Base-by-base conservation (phyloP, 2,113 vertebrate species). In the Astur gentilis region DNA sequence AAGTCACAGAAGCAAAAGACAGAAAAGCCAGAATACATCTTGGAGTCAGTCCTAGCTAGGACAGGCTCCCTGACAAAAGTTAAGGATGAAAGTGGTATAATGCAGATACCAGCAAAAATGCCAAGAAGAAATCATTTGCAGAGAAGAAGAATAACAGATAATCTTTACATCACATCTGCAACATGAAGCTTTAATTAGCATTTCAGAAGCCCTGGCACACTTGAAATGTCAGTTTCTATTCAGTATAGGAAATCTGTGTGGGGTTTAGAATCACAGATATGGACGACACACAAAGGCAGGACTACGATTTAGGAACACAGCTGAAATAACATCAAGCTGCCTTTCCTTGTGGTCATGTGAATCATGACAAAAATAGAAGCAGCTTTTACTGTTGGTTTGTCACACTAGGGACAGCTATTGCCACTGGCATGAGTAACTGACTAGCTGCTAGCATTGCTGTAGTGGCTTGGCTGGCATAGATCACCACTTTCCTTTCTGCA, bases 171-270 rank as follows among this genome's bases (percentile, higher is more conserved):
- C 82, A 95, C 90, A 94, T 90, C 95, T 88, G 83, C 78, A 95
- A 96, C 69, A 85, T 21, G 78, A 89, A 90, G 92, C 71, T 96
- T 96, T 97, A 97, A 96, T 97, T 96, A 97, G 96, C 91, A 95
- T 84, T 97, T 87, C 87, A 57, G 70, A 89, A 95, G 84, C 40
- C 49, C 54, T 87, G 88, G 77, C 61, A 66, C 81, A 64, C 52
- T 90, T 88, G 81, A 88, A 96, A 96, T 89, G 95, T 87, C 93
- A 87, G 34, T 96, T 95, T 85, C 54, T 75, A 58, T 55, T 89
- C 11, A 25, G 60, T 65, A 86, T 64, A 94, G 96, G 77, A 94
- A 93, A 84, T 80, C 76, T 71, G 72, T 61, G 79, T 69, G 34
- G 87, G 22, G 85, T 91, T 83, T 82, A 89, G 69, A 84, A 81